phyloP scores from a whole-genome alignment of 2,113 vertebrate species.

The Panthera tigris region DNA sequence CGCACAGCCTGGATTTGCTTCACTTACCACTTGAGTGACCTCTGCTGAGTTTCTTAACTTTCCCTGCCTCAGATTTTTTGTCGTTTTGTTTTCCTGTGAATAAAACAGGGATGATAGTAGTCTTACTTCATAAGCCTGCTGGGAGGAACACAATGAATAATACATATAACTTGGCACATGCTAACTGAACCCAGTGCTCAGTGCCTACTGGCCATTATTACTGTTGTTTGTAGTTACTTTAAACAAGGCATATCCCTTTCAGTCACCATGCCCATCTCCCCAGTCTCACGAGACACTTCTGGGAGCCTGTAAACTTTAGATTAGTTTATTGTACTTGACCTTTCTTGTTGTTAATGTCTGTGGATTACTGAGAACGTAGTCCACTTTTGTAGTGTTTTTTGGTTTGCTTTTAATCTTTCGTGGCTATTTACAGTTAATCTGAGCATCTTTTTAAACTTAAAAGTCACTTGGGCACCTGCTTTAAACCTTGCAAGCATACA shows the following conservation, averaged over 20 bases:
- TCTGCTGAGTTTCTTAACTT: neutral
- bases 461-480: neutral
- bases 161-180: neutral
- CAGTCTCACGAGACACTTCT: neutral
- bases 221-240: neutral
- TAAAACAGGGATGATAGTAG: neutral
- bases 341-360: neutral
- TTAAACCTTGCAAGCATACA: rapidly evolving
- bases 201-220: neutral
- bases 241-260: neutral
- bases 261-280: neutral
- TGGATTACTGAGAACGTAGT: neutral
- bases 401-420: neutral
- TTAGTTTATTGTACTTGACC: neutral
- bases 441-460: neutral
- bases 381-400: neutral
- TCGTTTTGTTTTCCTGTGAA: neutral
- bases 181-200: neutral
- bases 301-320: neutral
- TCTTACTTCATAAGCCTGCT: neutral
- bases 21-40: neutral
- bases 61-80: neutral
- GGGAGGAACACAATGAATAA: neutral
- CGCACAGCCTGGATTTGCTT: neutral
- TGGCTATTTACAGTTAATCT: neutral